Evolutionary conservation across 2,888 invertebrate genomes (phyloP).

Genomic region (Cantharis flavilabris): DNA sequence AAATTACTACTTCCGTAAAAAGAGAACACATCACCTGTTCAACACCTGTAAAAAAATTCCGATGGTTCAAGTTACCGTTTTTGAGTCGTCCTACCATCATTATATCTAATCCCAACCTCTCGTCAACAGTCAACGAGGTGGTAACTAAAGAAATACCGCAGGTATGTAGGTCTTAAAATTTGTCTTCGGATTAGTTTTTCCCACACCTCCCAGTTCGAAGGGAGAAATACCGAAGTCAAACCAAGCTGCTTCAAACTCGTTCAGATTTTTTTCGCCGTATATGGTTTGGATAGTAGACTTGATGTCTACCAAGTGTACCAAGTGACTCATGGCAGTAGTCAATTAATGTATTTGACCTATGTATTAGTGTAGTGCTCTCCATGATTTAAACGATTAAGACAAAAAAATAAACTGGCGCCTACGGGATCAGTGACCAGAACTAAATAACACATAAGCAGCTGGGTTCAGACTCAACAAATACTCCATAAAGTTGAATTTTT

Average conservation of each 20-base stretch:
- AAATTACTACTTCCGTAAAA: not conserved
- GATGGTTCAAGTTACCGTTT: slow-evolving; percentile 1
- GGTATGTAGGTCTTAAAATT: not conserved
- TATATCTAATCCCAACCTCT: not conserved
- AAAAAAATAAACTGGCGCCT: slow-evolving; percentile 8
- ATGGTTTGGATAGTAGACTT: not conserved
- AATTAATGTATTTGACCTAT: slow-evolving; percentile 1
- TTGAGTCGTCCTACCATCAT: not conserved
- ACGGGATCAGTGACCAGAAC: slow-evolving; percentile 3
- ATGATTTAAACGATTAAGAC: not conserved
- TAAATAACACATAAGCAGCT: not conserved
- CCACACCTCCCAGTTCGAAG: not conserved
- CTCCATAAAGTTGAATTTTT: not conserved
- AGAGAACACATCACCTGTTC: not conserved
- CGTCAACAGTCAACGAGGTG: not conserved
- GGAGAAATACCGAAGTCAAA: not conserved
- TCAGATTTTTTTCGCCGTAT: not conserved
- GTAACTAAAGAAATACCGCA: not conserved
- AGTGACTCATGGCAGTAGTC: not conserved
- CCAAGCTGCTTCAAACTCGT: not conserved
- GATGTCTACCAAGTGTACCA: not conserved
- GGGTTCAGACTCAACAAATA: slow-evolving; percentile 6
- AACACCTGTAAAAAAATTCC: slow-evolving; percentile 2
- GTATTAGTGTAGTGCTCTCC: not conserved
- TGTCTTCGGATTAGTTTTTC: not conserved